Base-by-base conservation (phyloP, 1,140 invertebrate species). In the Heliothis virescens region DNA sequence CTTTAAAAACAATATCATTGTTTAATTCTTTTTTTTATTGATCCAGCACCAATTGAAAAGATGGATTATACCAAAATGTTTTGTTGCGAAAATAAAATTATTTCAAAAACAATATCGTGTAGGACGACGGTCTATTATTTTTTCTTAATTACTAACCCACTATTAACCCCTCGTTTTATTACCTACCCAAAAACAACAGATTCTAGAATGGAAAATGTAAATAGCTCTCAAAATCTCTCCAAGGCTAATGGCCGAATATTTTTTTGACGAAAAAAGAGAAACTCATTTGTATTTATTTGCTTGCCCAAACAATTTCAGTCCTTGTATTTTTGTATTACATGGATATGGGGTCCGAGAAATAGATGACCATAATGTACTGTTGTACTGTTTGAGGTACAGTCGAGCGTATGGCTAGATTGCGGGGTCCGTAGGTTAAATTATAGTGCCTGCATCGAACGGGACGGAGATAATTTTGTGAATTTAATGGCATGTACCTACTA, bases 311-410 rank as follows among this genome's bases (percentile, higher is more conserved):
- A 75, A 75, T 75, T 50, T 62, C 73, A 47, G 18, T 52, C 47
- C 18, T n/a, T 74, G n/a, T 62, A 62, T 74, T 75, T 75, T 75
- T 50, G 73, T 75, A 75, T 75, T 50, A 75, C 34, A 62, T 52
- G 47, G 21, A 15, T 62, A 75, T 75, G 41, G 26, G 73, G 73
- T 75, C 73, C 73, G 21, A 62, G 57, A 63, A 75, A 75, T 29
- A 21, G 62, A 62, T 63, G 57, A 52, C 73, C 47, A 50, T 75
- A 62, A 75, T 75, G 57, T 75, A 63, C 21, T 34, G 47, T 57
- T 75, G 41, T 13, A 29, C 16, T 26, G 73, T 75, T 62, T 26
- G 47, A 18, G 26, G 34, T 26, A 34, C 53, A 15, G 59, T 50
- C 47, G 21, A 75, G 72, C n/a, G 4, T 48, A 0, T 10, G 10